Percentiles rank a stretch among this genome's conserved stretches.
Evolutionary conservation across 2,113 vertebrate genomes (phyloP).

Genomic region (Crotalus tigris): DNA sequence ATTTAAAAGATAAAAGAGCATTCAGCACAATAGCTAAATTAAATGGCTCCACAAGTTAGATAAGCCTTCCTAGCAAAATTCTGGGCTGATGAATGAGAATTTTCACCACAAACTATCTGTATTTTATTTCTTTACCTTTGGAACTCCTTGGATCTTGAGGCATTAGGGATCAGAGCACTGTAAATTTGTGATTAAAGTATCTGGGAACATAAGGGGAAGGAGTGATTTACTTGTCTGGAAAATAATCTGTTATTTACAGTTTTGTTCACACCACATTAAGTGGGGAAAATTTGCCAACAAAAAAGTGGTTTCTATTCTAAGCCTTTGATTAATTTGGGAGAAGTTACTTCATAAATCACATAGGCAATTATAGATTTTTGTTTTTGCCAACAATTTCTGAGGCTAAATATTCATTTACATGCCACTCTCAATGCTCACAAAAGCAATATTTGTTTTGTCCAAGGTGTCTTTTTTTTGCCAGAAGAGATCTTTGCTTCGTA

Average conservation of each 20-base stretch:
- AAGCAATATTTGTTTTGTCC: slow-evolving; percentile 50
- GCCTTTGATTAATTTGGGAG: slow-evolving; percentile 49
- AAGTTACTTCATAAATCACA: slow-evolving; percentile 56
- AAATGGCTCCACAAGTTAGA: not conserved
- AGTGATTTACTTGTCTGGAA: slow-evolving; percentile 6
- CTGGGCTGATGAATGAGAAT: not conserved
- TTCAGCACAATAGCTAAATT: not conserved
- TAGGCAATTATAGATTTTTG: slow-evolving; percentile 55
- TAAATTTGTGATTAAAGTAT: slow-evolving; percentile 37
- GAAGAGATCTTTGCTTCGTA: slow-evolving; percentile 32
- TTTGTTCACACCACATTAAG: slow-evolving; percentile 54
- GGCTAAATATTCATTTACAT: slow-evolving; percentile 53
- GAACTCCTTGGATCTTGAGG: slow-evolving; percentile 34
- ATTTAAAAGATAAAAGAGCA: not conserved
- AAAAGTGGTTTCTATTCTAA: slow-evolving; percentile 59
- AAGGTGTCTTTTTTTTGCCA: slow-evolving; percentile 26
- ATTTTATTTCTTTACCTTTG: not conserved
- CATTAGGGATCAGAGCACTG: slow-evolving; percentile 34
- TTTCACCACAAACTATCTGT: not conserved
- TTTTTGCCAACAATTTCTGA: slow-evolving; percentile 41
- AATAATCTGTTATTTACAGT: slow-evolving; percentile 64
- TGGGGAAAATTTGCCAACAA: slow-evolving; percentile 37
- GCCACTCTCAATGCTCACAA: slow-evolving; percentile 52
- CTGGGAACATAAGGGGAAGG: slow-evolving; percentile 40
- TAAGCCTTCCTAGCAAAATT: not conserved